Evolutionary conservation across 2,888 invertebrate species (phyloP).

Genomic region (Dilophus febrilis): DNA sequence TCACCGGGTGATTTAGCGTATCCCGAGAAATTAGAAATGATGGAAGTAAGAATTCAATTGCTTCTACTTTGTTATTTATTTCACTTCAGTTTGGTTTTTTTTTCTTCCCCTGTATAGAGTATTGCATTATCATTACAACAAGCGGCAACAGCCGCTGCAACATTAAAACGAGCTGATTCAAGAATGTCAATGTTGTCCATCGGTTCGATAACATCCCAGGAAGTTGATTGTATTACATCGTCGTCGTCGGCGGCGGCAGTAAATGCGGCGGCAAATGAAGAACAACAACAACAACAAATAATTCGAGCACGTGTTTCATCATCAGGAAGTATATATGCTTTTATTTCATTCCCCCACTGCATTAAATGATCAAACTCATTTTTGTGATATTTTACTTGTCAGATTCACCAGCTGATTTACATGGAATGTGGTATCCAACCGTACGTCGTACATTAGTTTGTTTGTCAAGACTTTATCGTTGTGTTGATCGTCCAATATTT

Average conservation of each 20-base stretch:
- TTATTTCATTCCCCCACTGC: too few relatives aligned
- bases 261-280: too few relatives aligned
- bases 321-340: constrained; percentile 29
- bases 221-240: constrained; percentile 39
- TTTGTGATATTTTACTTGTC: too few relatives aligned
- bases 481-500: constrained; percentile 87
- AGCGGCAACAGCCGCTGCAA: constrained; percentile 34
- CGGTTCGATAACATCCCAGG: constrained; percentile 49
- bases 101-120: constrained; percentile 29
- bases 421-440: constrained; percentile 99
- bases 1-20: constrained; percentile 94
- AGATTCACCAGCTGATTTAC: constrained; percentile 85
- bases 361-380: too few relatives aligned
- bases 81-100: background rate
- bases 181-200: constrained; percentile 50
- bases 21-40: constrained; percentile 94
- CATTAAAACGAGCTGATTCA: constrained; percentile 43
- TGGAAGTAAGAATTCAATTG: constrained; percentile 48
- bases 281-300: constrained; percentile 23
- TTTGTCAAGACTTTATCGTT: constrained; percentile 71
- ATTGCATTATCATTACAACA: constrained; percentile 47
- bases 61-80: background rate
- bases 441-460: constrained; percentile 89
- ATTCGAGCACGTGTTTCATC: constrained; percentile 27
- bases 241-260: constrained; percentile 37